Conservation (phyloP, 2,888 invertebrate genomes). For the Eristalis tenax region DNA sequence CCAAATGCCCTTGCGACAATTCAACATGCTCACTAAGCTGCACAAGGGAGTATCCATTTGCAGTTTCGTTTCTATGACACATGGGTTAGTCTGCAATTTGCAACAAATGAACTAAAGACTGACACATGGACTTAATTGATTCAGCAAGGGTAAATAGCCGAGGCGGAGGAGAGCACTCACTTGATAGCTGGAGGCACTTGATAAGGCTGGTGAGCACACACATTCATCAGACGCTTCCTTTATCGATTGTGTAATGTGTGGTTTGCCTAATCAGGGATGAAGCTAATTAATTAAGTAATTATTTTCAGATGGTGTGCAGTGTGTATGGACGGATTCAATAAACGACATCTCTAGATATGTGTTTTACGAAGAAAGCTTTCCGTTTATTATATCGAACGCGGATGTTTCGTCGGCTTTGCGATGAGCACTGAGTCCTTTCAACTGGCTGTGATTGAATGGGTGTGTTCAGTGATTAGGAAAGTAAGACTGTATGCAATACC, state of each 20-base stretch:
- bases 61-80: background rate
- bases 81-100: background rate
- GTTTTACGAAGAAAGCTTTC: background rate
- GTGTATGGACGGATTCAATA: conserved; percentile 12
- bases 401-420: background rate
- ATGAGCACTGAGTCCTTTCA: no score
- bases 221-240: background rate
- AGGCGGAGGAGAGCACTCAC: background rate
- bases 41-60: background rate
- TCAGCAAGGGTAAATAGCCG: background rate
- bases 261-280: background rate
- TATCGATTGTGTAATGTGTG: conserved; percentile 19
- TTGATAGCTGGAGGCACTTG: background rate
- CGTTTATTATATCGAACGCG: background rate
- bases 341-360: background rate
- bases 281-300: conserved; percentile 13
- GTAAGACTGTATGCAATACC: no score
- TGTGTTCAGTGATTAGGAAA: background rate
- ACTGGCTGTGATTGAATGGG: no score
- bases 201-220: background rate
- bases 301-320: background rate
- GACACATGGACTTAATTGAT: background rate
- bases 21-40: background rate
- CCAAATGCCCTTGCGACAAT: background rate
- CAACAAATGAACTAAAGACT: background rate